Conservation (phyloP, 2,113 vertebrate species). For the Athene cunicularia region DNA sequence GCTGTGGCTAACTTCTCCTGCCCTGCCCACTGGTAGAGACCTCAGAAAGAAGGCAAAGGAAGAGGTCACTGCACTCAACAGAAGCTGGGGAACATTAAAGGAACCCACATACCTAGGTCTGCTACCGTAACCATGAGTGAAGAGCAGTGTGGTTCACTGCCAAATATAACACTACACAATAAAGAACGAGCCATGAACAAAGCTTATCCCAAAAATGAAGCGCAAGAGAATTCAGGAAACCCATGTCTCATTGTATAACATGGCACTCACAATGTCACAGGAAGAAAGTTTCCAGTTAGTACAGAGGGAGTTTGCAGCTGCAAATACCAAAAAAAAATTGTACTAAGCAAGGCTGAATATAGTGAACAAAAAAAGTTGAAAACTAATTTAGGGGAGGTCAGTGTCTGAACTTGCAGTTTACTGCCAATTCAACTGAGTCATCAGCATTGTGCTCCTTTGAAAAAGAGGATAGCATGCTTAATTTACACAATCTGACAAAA, state of each 20-base stretch:
- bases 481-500: slow-evolving; percentile 3
- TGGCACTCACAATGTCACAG: rapidly evolving
- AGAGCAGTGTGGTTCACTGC: background rate
- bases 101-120: background rate
- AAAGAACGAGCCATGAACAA: background rate
- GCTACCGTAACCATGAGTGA: background rate
- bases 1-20: rapidly evolving
- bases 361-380: background rate
- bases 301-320: background rate
- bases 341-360: background rate
- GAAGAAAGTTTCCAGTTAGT: background rate
- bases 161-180: background rate
- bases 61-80: background rate
- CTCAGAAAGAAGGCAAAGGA: background rate
- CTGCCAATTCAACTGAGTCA: slow-evolving; percentile 43
- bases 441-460: background rate
- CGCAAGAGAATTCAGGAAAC: background rate
- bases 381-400: slow-evolving; percentile 11
- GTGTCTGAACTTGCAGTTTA: background rate
- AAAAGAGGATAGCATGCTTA: background rate
- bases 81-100: background rate
- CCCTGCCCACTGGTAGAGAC: background rate
- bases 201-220: background rate
- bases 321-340: background rate
- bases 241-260: background rate